Evolutionary conservation across 2,888 invertebrate genomes (phyloP), one percentile per base, ranked within the genome.

Genomic region (Eledona agricola): DNA sequence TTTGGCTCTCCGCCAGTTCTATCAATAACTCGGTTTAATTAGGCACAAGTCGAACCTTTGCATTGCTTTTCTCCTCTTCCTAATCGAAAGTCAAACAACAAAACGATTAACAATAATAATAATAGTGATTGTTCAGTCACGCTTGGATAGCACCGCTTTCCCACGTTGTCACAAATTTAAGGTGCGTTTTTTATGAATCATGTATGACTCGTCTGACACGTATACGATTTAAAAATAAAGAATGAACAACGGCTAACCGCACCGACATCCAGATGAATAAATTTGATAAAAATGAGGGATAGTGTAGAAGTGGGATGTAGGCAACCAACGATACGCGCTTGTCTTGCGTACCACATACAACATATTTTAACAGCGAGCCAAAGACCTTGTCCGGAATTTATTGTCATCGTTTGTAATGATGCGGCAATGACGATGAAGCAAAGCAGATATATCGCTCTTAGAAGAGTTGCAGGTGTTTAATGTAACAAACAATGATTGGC

Each of bases 101-200:
- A n/a, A n/a, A n/a, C n/a, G n/a, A n/a, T n/a, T n/a, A n/a, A n/a
- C n/a, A n/a, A n/a, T n/a, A n/a, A n/a, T n/a, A n/a, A n/a, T n/a
- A n/a, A n/a, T n/a, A n/a, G n/a, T n/a, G n/a, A n/a, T n/a, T n/a
- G n/a, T n/a, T n/a, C n/a, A n/a, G n/a, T n/a, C n/a, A n/a, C n/a
- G n/a, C n/a, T n/a, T n/a, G n/a, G n/a, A n/a, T n/a, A n/a, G n/a
- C n/a, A n/a, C 10, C 20, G 10, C 26, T 34, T 34, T 34, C 34
- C 34, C 31, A 42, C 42, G 31, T 4, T 26, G 34, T 12, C 9
- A 11, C 25, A 38, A 38, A 17, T 28, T 26, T 40, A 28, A 40
- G 42, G 42, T 42, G 31, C 15, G 23, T 22, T 31, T n/a, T 17
- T 26, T 31, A 31, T 42, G 42, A 42, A 42, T 42, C 42, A 42